A percentile compares a stretch with the other conserved stretches of the same genome.
phyloP scores from a whole-genome alignment of 35 echinoderm and acorn worm species.

The Heliocidaris erythrogramma region DNA sequence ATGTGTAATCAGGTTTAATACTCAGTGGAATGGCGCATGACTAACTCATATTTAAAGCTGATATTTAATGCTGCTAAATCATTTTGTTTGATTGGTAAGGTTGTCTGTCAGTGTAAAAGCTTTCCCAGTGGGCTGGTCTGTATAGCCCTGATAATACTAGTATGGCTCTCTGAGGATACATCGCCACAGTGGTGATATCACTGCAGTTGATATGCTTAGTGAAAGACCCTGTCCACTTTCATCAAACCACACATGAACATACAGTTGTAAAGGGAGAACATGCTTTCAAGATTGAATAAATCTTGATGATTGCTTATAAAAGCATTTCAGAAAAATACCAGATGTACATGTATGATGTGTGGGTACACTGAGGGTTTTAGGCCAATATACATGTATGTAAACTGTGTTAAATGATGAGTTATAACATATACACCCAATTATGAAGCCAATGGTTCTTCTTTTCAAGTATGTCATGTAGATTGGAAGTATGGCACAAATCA shows the following conservation, averaged over 20 bases:
- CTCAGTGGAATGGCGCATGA: not conserved
- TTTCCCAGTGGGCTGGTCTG: not conserved
- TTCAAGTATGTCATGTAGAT: too few relatives aligned
- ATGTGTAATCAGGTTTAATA: too few relatives aligned
- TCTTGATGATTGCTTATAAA: not conserved
- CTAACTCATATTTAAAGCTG: not conserved
- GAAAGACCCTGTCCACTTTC: not conserved
- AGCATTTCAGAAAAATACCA: not conserved
- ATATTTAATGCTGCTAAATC: not conserved
- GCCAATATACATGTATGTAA: too few relatives aligned
- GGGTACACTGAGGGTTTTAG: too few relatives aligned
- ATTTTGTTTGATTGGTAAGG: not conserved
- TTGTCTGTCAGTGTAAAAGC: not conserved
- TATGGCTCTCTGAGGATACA: not conserved
- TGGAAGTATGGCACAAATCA: too few relatives aligned
- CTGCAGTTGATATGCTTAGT: not conserved
- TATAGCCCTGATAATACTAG: not conserved
- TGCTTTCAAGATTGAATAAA: not conserved
- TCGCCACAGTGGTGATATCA: not conserved
- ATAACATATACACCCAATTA: too few relatives aligned
- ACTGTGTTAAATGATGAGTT: too few relatives aligned
- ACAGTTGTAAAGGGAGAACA: too few relatives aligned
- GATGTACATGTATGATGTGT: too few relatives aligned
- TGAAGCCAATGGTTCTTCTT: too few relatives aligned
- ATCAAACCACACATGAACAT: not conserved